Evolutionary conservation across 2,888 invertebrate species (phyloP).

Genomic region (Phrixothrix hirtus): DNA sequence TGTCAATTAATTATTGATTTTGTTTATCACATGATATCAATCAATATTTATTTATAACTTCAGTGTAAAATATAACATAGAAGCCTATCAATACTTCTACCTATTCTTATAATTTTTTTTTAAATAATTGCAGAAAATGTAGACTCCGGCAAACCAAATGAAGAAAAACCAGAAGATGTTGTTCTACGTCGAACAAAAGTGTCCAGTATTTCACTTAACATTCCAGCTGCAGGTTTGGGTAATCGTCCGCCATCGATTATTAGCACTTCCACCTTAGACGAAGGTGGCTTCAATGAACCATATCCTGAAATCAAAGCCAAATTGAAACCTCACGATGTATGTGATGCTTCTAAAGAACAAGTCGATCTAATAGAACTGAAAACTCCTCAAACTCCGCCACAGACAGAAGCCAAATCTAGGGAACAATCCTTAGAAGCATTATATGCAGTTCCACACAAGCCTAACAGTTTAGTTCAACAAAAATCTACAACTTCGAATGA

Average conservation of each 20-base stretch:
- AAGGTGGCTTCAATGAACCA: conserved; percentile 74
- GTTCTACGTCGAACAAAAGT: conserved; percentile 61
- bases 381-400: background rate
- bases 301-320: conserved; percentile 69
- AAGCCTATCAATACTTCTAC: background rate
- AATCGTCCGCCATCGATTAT: conserved; percentile 69
- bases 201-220: conserved; percentile 64
- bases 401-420: conserved; percentile 1
- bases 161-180: conserved; percentile 47
- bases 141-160: conserved; percentile 40
- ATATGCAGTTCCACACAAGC: conserved; percentile 48
- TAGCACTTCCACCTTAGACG: conserved; percentile 63
- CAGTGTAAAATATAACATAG: background rate
- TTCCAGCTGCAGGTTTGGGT: conserved; percentile 66
- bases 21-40: background rate
- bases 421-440: conserved; percentile 46
- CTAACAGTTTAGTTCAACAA: conserved; percentile 17
- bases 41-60: conserved; percentile 3
- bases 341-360: conserved; percentile 9
- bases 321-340: conserved; percentile 44
- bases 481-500: conserved; percentile 17
- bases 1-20: background rate
- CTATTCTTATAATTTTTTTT: background rate
- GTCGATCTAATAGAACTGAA: conserved; percentile 1
- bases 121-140: conserved; percentile 37